Conservation (phyloP, 2,113 vertebrate genomes). For the Ciconia maguari region DNA sequence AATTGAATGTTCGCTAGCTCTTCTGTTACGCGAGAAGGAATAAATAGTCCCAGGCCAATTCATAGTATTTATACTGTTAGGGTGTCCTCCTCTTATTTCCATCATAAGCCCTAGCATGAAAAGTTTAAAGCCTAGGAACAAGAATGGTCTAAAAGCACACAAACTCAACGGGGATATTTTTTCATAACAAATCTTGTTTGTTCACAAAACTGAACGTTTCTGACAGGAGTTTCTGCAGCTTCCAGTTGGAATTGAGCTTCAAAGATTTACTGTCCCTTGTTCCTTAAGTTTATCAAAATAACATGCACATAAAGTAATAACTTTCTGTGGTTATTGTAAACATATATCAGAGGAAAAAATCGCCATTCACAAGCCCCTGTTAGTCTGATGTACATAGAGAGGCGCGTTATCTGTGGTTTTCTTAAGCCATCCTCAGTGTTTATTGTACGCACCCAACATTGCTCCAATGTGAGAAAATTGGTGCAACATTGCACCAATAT, state of each 20-base stretch:
- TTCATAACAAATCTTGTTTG: not conserved
- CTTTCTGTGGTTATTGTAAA: not conserved
- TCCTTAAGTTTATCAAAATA: not conserved
- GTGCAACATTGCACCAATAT: too few species aligned
- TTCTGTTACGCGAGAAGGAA: not conserved
- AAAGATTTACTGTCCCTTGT: not conserved
- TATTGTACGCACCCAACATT: fast-evolving
- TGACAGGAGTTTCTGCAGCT: not conserved
- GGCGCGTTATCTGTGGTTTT: fast-evolving
- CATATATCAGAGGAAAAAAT: fast-evolving
- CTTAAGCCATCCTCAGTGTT: not conserved
- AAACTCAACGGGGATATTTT: not conserved
- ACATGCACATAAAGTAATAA: fast-evolving
- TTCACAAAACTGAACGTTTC: not conserved
- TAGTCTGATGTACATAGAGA: not conserved
- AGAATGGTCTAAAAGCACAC: not conserved
- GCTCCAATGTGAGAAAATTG: not conserved
- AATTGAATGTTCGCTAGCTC: conserved; percentile 3
- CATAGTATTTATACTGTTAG: not conserved
- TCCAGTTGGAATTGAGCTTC: fast-evolving
- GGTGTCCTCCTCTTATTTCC: not conserved
- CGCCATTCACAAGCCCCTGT: fast-evolving
- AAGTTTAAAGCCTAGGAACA: not conserved
- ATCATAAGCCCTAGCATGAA: not conserved
- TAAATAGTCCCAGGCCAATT: not conserved